These are phyloP conservation scores for Amphipyra tragopoginis DNA, from an alignment of 2,888 invertebrate species.

Conservation along the genomic window DNA sequence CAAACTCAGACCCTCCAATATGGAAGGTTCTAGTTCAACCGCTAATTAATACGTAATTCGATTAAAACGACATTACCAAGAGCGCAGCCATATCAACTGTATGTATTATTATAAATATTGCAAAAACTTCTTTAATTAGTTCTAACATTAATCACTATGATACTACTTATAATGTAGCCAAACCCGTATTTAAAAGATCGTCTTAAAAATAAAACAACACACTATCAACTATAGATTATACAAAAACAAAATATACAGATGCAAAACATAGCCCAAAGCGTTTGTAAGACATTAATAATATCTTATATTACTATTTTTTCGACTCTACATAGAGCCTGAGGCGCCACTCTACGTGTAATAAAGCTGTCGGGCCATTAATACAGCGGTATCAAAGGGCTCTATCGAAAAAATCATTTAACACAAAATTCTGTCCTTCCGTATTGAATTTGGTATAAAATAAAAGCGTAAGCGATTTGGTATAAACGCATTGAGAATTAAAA, in stretches of 20 bases:
- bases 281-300: conserved; percentile 39
- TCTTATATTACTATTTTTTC: conserved; percentile 33
- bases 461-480: conserved; percentile 19
- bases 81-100: no score
- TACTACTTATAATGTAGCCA: not conserved
- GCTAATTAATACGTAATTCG: no score
- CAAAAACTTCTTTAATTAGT: no score
- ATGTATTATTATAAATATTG: no score
- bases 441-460: conserved; percentile 30
- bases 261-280: conserved; percentile 24
- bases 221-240: conserved; percentile 6
- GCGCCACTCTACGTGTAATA: conserved; percentile 46
- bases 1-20: no score
- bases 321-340: conserved; percentile 23
- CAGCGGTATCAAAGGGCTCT: conserved; percentile 57
- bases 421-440: conserved; percentile 57
- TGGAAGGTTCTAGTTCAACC: no score
- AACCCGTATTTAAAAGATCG: not conserved
- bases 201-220: conserved; percentile 1
- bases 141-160: not conserved
- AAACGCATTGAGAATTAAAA: no score
- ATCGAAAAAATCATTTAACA: conserved; percentile 60
- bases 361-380: conserved; percentile 53
- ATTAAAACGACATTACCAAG: no score
- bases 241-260: conserved; percentile 11